Conservation (phyloP, 2,113 vertebrate genomes). For the Scomber japonicus region DNA sequence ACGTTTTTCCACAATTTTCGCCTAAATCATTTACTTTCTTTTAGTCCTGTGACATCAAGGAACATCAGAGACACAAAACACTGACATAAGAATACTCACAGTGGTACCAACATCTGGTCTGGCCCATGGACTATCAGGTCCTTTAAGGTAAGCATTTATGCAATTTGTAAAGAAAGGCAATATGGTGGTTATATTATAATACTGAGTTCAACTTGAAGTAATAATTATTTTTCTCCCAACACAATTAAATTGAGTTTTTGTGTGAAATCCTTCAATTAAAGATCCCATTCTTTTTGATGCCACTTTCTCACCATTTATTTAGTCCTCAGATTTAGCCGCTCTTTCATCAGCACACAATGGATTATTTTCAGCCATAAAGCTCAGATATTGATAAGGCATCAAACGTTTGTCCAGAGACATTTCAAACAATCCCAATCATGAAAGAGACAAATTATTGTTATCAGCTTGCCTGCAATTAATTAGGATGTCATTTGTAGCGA, state of each 20-base stretch:
- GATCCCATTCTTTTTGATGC: conserved; percentile 42
- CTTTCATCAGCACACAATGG: conserved; percentile 74
- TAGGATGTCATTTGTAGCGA: conserved; percentile 62
- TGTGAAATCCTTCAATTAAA: conserved; percentile 67
- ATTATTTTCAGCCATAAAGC: conserved; percentile 68
- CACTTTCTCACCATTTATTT: conserved; percentile 73
- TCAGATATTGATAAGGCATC: conserved; percentile 68
- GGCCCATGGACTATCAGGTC: neutral
- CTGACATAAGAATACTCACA: no score
- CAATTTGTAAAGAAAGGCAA: conserved; percentile 8
- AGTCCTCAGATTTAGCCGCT: conserved; percentile 52
- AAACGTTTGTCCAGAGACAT: conserved; percentile 65
- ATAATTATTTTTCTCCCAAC: neutral
- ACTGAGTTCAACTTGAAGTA: conserved; percentile 33
- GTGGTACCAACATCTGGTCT: no score
- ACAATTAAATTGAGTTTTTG: conserved; percentile 51
- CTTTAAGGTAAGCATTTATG: conserved; percentile 6
- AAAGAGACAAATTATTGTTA: conserved; percentile 64
- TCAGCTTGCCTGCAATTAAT: conserved; percentile 65
- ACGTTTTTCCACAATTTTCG: no score
- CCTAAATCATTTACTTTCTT: no score
- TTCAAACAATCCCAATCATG: conserved; percentile 68
- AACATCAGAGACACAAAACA: no score
- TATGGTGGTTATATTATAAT: neutral
- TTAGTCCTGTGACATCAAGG: no score